Evolutionary conservation across 2,797 vertebrate genomes (phyloP).

Genomic region (Monodelphis domestica): DNA sequence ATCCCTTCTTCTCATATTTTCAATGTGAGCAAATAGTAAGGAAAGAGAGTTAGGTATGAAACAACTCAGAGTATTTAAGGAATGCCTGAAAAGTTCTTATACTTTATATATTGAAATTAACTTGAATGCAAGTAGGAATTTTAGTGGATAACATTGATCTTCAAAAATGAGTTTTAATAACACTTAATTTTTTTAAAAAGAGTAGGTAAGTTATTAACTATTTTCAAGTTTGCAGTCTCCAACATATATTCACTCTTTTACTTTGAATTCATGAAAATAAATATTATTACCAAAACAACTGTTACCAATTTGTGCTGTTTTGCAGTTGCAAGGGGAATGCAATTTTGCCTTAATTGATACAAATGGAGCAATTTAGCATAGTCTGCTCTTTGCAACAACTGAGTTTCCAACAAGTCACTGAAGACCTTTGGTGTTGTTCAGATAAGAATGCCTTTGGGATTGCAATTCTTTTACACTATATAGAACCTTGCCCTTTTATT

Average conservation of each 20-base stretch:
- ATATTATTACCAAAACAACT: constrained; percentile 7
- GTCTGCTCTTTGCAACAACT: constrained; percentile 42
- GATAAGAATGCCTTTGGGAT: constrained; percentile 14
- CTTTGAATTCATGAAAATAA: background rate
- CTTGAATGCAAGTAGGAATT: background rate
- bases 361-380: constrained; percentile 26
- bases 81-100: background rate
- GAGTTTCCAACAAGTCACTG: constrained; percentile 40
- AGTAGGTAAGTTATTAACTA: constrained; percentile 18
- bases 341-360: constrained; percentile 48
- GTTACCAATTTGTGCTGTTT: constrained; percentile 13
- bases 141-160: background rate
- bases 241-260: background rate
- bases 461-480: background rate
- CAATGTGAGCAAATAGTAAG: background rate
- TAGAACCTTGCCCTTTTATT: constrained; percentile 56
- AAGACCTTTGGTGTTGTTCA: constrained; percentile 49
- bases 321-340: constrained; percentile 1
- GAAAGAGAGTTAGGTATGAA: background rate
- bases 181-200: background rate
- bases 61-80: background rate
- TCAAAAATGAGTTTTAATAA: background rate
- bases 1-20: background rate
- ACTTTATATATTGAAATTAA: background rate
- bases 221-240: constrained; percentile 6